phyloP scores from a whole-genome alignment of 92 coral and sea anemone species.

The Porites divaricata region DNA sequence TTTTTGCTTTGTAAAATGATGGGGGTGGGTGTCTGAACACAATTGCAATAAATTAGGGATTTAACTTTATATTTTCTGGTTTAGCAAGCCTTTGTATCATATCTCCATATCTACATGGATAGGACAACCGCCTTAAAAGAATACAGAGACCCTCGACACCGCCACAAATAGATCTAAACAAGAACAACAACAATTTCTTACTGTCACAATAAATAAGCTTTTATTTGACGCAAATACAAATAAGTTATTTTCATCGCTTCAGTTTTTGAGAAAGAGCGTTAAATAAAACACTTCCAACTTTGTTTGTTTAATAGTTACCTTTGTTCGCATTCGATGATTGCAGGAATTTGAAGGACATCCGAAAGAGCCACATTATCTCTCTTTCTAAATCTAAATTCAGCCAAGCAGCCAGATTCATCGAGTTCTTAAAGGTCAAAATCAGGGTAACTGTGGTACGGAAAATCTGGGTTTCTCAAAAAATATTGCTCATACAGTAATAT shows the following conservation, averaged over 20 bases:
- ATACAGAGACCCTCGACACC: conserved; percentile 3
- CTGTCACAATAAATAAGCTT: too few species aligned
- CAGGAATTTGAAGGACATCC: conserved; percentile 24
- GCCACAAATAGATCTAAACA: too few species aligned
- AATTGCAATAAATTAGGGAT: too few species aligned
- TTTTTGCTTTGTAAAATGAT: too few species aligned
- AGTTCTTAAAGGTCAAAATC: conserved; percentile 16
- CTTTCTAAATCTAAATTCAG: too few species aligned
- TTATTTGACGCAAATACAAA: conserved; percentile 1
- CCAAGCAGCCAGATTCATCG: conserved; percentile 8
- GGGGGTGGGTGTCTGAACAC: too few species aligned
- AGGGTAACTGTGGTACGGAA: conserved; percentile 20
- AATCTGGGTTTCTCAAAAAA: conserved; percentile 1
- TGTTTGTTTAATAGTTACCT: conserved; percentile 3
- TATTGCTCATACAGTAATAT: conserved; percentile 2
- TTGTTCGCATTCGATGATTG: conserved; percentile 15
- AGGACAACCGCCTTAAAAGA: too few species aligned
- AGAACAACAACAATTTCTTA: too few species aligned
- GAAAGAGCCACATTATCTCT: background rate
- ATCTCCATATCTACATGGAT: conserved; percentile 1
- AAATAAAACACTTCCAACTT: background rate
- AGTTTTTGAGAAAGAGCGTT: background rate
- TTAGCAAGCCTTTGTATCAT: background rate
- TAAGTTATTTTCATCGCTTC: background rate
- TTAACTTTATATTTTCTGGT: too few species aligned